Evolutionary conservation across 2,113 vertebrate species (phyloP).

Genomic region (Columbina picui): DNA sequence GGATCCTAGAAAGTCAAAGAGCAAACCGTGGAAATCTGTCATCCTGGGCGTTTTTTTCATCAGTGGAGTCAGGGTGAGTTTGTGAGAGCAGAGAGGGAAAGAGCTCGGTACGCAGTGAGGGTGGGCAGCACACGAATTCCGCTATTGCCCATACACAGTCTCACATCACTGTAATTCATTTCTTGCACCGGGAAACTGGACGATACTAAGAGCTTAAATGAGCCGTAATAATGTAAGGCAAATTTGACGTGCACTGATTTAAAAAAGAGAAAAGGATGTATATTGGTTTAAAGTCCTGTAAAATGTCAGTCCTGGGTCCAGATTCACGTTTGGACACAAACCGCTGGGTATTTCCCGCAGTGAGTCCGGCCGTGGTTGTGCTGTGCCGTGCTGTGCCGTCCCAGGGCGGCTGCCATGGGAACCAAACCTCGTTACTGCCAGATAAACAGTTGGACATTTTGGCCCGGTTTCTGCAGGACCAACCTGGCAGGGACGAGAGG

Average conservation of each 20-base stretch:
- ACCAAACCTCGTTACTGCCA: conserved; percentile 4
- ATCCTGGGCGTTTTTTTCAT: not conserved
- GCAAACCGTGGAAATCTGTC: not conserved
- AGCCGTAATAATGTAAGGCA: not conserved
- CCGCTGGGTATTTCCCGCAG: too few relatives aligned
- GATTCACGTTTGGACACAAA: not conserved
- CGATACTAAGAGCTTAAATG: not conserved
- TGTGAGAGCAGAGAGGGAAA: not conserved
- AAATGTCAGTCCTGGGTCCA: not conserved
- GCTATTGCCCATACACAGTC: accelerated
- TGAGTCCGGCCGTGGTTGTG: not conserved
- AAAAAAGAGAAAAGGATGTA: not conserved
- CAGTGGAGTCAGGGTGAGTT: not conserved
- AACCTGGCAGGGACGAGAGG: conserved; percentile 31
- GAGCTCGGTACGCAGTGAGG: not conserved
- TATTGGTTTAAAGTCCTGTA: not conserved
- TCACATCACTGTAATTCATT: not conserved
- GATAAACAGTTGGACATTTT: conserved; percentile 62
- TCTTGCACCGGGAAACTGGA: not conserved
- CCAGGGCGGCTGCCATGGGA: conserved; percentile 53
- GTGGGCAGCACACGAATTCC: not conserved
- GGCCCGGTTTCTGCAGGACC: conserved; percentile 28
- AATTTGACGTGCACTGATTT: not conserved
- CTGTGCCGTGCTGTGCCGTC: not conserved
- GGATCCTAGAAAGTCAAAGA: conserved; percentile 43